Conservation (phyloP, 2,888 invertebrate species). For the Aelia acuminata region DNA sequence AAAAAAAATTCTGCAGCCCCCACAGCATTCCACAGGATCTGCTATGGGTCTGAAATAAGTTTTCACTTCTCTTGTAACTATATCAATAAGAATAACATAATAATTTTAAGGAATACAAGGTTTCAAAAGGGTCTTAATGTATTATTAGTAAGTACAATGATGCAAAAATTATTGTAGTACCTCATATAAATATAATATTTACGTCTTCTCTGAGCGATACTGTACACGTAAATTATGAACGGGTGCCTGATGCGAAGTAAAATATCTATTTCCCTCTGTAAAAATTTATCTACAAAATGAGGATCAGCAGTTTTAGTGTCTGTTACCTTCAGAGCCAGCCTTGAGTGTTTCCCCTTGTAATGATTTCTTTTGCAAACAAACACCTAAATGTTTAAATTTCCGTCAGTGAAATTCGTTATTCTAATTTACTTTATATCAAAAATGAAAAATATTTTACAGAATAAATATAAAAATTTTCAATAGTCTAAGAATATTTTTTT, state of each 20-base stretch:
- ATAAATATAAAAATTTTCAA: too few relatives aligned
- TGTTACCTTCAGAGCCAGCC: conserved; percentile 47
- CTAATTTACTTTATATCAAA: too few relatives aligned
- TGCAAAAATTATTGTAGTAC: background rate
- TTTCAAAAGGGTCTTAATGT: background rate
- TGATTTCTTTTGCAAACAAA: conserved; percentile 38
- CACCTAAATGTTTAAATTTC: background rate
- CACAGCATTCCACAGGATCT: too few relatives aligned
- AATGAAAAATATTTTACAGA: too few relatives aligned
- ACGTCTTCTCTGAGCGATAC: conserved; percentile 20
- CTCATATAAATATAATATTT: conserved; percentile 56
- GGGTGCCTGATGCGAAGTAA: conserved; percentile 8
- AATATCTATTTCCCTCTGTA: conserved; percentile 54
- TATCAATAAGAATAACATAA: too few relatives aligned
- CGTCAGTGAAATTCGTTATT: background rate
- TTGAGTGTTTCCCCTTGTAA: background rate
- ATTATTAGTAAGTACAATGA: background rate
- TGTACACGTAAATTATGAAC: conserved; percentile 16
- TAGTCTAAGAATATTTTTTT: too few relatives aligned
- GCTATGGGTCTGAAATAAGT: too few relatives aligned
- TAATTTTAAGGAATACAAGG: background rate
- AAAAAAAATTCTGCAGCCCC: too few relatives aligned
- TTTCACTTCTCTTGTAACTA: too few relatives aligned
- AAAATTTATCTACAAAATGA: conserved; percentile 49
- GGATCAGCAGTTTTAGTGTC: conserved; percentile 42